Conservation (phyloP, 2,113 vertebrate species). For the Gobiocypris rarus region DNA sequence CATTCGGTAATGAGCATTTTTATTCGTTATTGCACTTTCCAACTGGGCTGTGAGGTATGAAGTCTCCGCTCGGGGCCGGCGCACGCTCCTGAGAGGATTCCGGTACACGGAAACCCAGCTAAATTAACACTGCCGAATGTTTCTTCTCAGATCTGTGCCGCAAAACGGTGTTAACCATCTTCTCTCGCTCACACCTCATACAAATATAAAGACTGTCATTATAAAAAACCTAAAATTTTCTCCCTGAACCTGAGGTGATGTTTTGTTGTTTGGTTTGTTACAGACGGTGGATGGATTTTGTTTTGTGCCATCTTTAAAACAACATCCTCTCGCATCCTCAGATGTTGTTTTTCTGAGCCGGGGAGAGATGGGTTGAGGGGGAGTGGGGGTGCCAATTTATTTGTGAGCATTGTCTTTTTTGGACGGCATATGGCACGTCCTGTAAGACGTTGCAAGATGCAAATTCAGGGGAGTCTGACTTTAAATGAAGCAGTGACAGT, state of each 20-base stretch:
- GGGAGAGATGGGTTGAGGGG: slow-evolving; percentile 22
- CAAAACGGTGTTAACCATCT: slow-evolving; percentile 35
- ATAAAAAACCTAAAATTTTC: not conserved
- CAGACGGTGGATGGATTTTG: slow-evolving; percentile 35
- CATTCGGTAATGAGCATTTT: slow-evolving; percentile 95
- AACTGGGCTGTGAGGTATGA: slow-evolving; percentile 54
- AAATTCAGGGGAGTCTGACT: slow-evolving; percentile 64
- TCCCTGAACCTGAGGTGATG: slow-evolving; percentile 27
- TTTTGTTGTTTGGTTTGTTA: slow-evolving; percentile 45
- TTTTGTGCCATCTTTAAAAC: slow-evolving; percentile 47
- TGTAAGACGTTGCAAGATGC: slow-evolving; percentile 65
- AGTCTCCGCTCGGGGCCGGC: slow-evolving; percentile 27
- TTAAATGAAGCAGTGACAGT: slow-evolving; percentile 63
- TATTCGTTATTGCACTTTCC: slow-evolving; percentile 86
- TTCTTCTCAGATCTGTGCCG: slow-evolving; percentile 23
- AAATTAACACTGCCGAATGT: slow-evolving; percentile 44
- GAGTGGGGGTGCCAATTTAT: slow-evolving; percentile 57
- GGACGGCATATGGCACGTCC: slow-evolving; percentile 68
- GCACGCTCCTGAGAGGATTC: slow-evolving; percentile 40
- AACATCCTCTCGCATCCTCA: slow-evolving; percentile 37
- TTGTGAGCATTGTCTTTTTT: slow-evolving; percentile 64
- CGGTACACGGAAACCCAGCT: slow-evolving; percentile 1
- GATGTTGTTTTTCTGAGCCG: slow-evolving; percentile 43
- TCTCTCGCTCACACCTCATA: not conserved
- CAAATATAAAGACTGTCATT: slow-evolving; percentile 10